Evolutionary conservation across 2,888 invertebrate genomes (phyloP).

Genomic region (Druceiella hillmani): DNA sequence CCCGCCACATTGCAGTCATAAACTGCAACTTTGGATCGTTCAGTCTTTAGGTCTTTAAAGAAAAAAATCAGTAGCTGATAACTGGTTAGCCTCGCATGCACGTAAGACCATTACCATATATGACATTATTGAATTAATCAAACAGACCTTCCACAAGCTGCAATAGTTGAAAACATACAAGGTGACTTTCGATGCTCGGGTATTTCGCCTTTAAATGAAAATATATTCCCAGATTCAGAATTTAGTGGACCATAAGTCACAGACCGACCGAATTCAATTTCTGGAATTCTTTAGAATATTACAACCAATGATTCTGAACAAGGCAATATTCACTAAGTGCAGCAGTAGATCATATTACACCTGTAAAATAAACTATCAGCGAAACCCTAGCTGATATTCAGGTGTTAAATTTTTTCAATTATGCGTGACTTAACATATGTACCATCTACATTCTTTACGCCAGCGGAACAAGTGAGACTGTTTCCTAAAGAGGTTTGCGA

Average conservation of each 20-base stretch:
- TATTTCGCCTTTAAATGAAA: conserved; percentile 1
- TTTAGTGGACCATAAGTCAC: not conserved
- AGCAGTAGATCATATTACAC: not conserved
- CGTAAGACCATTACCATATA: not conserved
- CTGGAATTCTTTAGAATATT: not conserved
- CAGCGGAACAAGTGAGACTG: not conserved
- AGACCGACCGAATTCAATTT: conserved; percentile 1
- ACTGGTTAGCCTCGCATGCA: not conserved
- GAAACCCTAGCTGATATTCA: not conserved
- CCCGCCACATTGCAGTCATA: conserved; percentile 1
- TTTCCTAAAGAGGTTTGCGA: not conserved
- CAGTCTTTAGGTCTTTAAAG: conserved; percentile 1
- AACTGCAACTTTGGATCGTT: conserved; percentile 1
- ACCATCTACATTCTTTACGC: conserved; percentile 1
- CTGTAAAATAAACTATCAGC: not conserved
- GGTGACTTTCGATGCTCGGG: not conserved
- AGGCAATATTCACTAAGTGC: not conserved
- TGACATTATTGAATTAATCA: not conserved
- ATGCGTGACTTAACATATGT: not conserved
- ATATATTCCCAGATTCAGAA: not conserved
- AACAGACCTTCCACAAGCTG: not conserved
- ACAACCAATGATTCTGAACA: not conserved
- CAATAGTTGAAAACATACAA: not conserved
- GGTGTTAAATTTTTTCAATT: not conserved
- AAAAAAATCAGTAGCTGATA: conserved; percentile 1